phyloP scores from a whole-genome alignment of 2,888 invertebrate genomes.

The Strigamia maritima region DNA sequence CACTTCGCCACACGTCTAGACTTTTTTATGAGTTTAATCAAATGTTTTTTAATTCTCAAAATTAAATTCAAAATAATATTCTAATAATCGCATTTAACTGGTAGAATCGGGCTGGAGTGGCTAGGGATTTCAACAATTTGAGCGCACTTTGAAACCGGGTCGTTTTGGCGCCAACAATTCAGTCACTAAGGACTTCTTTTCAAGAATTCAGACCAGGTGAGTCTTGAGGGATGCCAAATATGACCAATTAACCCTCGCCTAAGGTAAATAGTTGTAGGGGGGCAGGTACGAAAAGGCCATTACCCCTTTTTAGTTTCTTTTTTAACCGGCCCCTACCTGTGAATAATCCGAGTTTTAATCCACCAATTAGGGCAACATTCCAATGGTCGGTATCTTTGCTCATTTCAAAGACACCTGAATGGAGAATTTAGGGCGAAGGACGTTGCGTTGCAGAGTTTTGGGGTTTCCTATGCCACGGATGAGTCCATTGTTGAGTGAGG shows the following conservation, averaged over 20 bases:
- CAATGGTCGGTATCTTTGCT: not conserved
- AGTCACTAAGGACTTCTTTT: not conserved
- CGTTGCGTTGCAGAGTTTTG: not conserved
- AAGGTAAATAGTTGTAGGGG: conserved; percentile 14
- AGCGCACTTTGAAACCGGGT: not conserved
- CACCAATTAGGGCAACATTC: conserved; percentile 1
- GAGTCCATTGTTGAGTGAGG: conserved; percentile 17
- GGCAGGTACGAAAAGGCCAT: conserved; percentile 23
- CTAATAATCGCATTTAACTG: not conserved
- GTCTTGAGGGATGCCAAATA: not conserved
- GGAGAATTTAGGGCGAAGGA: not conserved
- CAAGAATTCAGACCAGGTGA: conserved; percentile 18
- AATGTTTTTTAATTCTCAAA: not conserved
- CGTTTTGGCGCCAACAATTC: not conserved
- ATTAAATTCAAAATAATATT: not conserved
- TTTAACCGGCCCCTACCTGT: conserved; percentile 2
- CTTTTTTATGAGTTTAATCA: not conserved
- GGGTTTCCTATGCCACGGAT: not conserved
- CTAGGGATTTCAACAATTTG: too few species aligned
- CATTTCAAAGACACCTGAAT: not conserved
- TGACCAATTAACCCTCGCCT: conserved; percentile 20
- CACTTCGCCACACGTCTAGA: not conserved
- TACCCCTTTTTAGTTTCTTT: conserved; percentile 1
- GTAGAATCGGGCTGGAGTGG: not conserved
- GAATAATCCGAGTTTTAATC: conserved; percentile 6